Conservation (phyloP, 2,797 vertebrate species). For the Notolepis coatsorum region DNA sequence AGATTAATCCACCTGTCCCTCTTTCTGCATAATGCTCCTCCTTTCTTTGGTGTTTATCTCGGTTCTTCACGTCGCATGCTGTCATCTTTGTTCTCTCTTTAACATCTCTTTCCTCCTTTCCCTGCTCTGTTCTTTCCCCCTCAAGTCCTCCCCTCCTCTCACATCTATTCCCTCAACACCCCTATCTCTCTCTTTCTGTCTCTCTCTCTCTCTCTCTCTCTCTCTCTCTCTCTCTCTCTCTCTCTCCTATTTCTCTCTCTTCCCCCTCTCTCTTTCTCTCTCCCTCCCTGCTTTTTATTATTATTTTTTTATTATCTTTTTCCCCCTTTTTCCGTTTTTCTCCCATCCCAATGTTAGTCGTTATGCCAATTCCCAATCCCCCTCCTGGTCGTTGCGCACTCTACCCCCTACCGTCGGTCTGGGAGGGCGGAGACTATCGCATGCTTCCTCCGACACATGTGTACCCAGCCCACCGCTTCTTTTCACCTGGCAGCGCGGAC, state of each 20-base stretch:
- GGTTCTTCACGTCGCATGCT: too few relatives aligned
- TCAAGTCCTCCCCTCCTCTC: background rate
- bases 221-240: background rate
- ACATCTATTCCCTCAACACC: constrained; percentile 3
- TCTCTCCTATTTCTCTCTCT: background rate
- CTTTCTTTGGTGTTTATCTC: too few relatives aligned
- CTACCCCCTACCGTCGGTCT: too few relatives aligned
- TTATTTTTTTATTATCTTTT: background rate
- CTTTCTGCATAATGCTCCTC: background rate
- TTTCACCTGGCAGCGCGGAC: too few relatives aligned
- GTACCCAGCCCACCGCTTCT: too few relatives aligned
- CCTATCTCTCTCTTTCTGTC: background rate
- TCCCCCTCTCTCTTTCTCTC: too few relatives aligned
- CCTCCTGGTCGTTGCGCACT: too few relatives aligned
- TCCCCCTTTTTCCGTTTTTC: background rate
- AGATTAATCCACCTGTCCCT: background rate
- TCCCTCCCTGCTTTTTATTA: background rate
- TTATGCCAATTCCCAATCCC: background rate
- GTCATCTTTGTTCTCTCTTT: too few relatives aligned
- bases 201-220: background rate
- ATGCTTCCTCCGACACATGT: too few relatives aligned
- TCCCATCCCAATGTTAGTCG: background rate
- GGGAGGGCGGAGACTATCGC: too few relatives aligned
- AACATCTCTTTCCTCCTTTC: background rate
- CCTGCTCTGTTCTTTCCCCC: background rate